Evolutionary conservation across 2,888 invertebrate species (phyloP), one percentile per base, ranked within the genome.

Genomic region (Lapara coniferarum): DNA sequence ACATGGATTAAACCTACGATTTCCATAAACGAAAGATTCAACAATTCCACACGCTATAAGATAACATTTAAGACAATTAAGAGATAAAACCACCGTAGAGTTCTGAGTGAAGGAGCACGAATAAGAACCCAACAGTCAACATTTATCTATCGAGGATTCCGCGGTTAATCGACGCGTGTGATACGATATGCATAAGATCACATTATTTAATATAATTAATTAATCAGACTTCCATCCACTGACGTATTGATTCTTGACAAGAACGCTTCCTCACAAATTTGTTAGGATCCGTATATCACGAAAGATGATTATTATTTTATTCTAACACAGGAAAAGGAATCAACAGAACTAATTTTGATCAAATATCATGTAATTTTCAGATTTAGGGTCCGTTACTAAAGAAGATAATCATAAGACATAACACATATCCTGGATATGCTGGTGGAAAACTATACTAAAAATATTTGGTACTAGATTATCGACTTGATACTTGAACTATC

Each of bases 121-220:
- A 52, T 56, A 25, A 44, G 70, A 71, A 71, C 76, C 76, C 76
- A 76, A 76, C 74, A 75, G 69, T 70, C 69, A 72, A 68, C 74
- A 72, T 71, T 72, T 69, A 69, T 66, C 70, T 72, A 70, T 72
- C 74, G 77, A 63, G 77, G 74, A 74, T 75, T 79, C 71, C 78
- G 81, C 69, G 72, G 81, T 83, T 81, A 82, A 85, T 69, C 79
- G 87, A 88, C 77, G 85, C 89, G 81, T 87, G 79, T 89, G 88
- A 91, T 87, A 77, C 84, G 92, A 92, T 92, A 89, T 89, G 91
- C 90, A 91, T 91, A 92, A 89, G 91, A 89, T 88, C 87, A 83
- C 85, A 86, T 89, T 89, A 91, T 91, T 92, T 88, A 86, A 90
- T 89, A 91, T 92, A 92, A 92, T 91, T 91, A 92, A 92, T 91